Base-by-base conservation (phyloP, 2,888 invertebrate genomes). In the Furcula furcula region DNA sequence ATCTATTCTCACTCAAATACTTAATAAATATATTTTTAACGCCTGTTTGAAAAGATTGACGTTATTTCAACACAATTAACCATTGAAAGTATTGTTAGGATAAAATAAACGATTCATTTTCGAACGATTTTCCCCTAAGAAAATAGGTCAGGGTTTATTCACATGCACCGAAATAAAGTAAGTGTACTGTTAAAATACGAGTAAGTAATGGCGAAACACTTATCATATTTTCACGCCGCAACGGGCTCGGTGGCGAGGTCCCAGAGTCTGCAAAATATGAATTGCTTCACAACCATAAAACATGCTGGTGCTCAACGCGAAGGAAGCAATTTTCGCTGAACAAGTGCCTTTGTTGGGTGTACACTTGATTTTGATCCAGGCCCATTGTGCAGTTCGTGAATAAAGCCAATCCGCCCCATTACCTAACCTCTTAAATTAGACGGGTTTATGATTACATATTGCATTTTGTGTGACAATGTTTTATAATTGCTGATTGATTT, bases 211-310 rank as follows among this genome's bases (percentile, higher is more conserved):
- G 31, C 40, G 40, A 49, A 45, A 53, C 47, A 62, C 58, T 57
- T 62, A 62, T 59, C 65, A 62, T 51, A 54, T 63, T 63, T 60
- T 56, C 55, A 55, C 58, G 48, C 59, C 46, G 47, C 54, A 43
- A 29, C 40, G 53, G 43, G 34, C 28, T 41, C 40, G 31, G 32
- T 25, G 14, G 48, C 41, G 28, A 49, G 40, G 58, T 61, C 63
- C 61, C 64, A 46, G 43, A 65, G 44, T 65, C 55, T 53, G 58
- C 69, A 57, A 65, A 73, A 66, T 74, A 67, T 66, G 57, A 67
- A 66, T 65, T 54, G 57, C 56, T 56, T 42, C 36, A 53, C 41
- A 49, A 40, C 45, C 59, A 58, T 69, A 65, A 65, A 71, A 65
- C 63, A 64, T 58, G 65, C 49, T 56, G 50, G 55, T 61, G 60